Evolutionary conservation across 2,888 invertebrate species (phyloP).

Genomic region (Perdita meconis): DNA sequence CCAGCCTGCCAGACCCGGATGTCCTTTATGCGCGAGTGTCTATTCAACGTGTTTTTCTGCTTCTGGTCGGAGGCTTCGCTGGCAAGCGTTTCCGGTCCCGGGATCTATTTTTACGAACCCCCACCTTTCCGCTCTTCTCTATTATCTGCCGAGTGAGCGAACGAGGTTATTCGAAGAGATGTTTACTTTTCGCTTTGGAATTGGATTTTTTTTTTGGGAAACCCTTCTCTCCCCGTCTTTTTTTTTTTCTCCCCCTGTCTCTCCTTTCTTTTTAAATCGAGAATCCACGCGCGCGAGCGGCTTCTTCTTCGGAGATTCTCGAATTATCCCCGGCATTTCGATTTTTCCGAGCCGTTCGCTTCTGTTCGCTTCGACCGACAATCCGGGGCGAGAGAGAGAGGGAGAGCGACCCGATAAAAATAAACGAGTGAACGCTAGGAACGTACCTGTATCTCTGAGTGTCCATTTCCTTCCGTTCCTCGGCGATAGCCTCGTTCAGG

Average conservation of each 20-base stretch:
- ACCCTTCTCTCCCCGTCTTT: too few species aligned
- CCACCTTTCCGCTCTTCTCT: conserved; percentile 6
- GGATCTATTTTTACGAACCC: conserved; percentile 29
- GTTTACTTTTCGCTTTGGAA: neutral
- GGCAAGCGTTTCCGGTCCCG: conserved; percentile 1
- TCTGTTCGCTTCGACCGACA: too few species aligned
- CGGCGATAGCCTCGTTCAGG: conserved; percentile 92
- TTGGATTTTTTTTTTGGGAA: neutral
- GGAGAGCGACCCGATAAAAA: conserved; percentile 32
- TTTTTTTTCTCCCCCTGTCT: too few species aligned
- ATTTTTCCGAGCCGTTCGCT: neutral
- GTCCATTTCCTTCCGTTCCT: conserved; percentile 89
- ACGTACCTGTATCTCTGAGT: conserved; percentile 82
- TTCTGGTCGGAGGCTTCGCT: neutral
- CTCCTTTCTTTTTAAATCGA: too few species aligned
- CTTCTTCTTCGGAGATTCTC: neutral
- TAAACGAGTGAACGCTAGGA: conserved; percentile 20
- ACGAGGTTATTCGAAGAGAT: neutral
- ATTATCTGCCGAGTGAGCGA: conserved; percentile 15
- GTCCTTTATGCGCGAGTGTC: conserved; percentile 29
- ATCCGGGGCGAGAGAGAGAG: conserved; percentile 2
- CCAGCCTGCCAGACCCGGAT: conserved; percentile 15
- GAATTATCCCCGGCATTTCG: neutral
- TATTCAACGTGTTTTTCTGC: conserved; percentile 38
- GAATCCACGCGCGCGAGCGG: neutral